These are phyloP conservation scores for Ptilonorhynchus violaceus DNA, from an alignment of 2,113 vertebrate genomes.

Conservation along the genomic window DNA sequence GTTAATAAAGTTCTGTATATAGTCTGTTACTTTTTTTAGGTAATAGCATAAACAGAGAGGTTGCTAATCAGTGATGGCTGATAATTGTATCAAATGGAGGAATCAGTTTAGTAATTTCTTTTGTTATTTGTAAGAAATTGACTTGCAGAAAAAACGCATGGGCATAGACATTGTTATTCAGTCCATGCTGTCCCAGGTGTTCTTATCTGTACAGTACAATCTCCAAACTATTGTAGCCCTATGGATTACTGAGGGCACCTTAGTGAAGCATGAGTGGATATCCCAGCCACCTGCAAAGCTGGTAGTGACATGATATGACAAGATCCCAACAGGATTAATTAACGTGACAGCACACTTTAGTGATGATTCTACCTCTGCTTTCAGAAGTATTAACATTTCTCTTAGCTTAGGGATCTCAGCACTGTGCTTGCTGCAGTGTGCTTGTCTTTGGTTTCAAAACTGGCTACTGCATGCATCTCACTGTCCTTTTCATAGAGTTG, in stretches of 20 bases:
- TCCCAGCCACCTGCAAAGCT: not conserved
- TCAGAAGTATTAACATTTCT: not conserved
- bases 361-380: not conserved
- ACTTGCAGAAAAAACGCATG: not conserved
- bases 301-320: not conserved
- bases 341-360: not conserved
- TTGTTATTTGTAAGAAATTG: not conserved
- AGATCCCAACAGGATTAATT: not conserved
- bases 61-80: not conserved
- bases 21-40: not conserved
- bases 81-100: not conserved
- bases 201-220: not conserved
- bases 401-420: not conserved
- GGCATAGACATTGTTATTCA: not conserved
- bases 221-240: not conserved
- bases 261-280: not conserved
- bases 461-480: not conserved
- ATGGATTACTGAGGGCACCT: not conserved
- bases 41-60: not conserved
- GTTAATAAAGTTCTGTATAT: not conserved
- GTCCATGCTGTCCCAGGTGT: not conserved
- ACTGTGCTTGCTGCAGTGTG: not conserved
- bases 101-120: not conserved
- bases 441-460: not conserved
- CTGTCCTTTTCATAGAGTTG: not conserved